Percentiles rank a stretch among this genome's conserved stretches.
These are phyloP conservation scores for Hypena proboscidalis DNA, from an alignment of 2,888 invertebrate genomes.

Conservation along the genomic window DNA sequence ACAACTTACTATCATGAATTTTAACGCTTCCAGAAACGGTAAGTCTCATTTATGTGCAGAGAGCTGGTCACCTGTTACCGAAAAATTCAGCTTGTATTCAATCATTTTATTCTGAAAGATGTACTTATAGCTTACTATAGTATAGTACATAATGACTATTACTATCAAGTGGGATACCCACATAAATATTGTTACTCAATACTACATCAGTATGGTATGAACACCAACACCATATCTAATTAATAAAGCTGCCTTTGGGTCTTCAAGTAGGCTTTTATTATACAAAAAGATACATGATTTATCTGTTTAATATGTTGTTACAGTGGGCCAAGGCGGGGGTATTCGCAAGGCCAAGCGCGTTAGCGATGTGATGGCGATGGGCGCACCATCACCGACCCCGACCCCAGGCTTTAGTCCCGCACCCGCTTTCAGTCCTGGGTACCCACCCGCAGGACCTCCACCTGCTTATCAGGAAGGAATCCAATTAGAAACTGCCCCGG, in stretches of 20 bases:
- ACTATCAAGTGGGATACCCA: no score
- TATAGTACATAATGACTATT: no score
- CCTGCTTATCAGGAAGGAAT: slow-evolving; percentile 74
- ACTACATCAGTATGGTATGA: no score
- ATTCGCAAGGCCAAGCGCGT: slow-evolving; percentile 87
- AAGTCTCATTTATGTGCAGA: slow-evolving; percentile 28
- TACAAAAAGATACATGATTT: no score
- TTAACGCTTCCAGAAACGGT: slow-evolving; percentile 82
- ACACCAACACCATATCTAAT: no score
- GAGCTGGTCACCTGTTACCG: slow-evolving; percentile 19
- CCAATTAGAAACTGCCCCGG: slow-evolving; percentile 64
- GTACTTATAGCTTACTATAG: background rate
- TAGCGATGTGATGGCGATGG: slow-evolving; percentile 89
- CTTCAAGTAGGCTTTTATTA: no score
- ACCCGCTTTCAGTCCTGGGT: slow-evolving; percentile 57
- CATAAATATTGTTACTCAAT: no score
- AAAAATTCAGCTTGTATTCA: slow-evolving; percentile 9
- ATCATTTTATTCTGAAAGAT: slow-evolving; percentile 1
- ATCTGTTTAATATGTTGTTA: slow-evolving; percentile 25
- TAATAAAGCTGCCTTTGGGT: no score
- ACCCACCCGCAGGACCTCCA: slow-evolving; percentile 58
- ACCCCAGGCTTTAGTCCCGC: slow-evolving; percentile 59
- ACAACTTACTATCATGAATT: slow-evolving; percentile 65
- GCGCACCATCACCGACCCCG: slow-evolving; percentile 78
- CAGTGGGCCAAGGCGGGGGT: slow-evolving; percentile 69